These are phyloP conservation scores for Thalassophryne amazonica DNA, from an alignment of 2,797 vertebrate genomes.

Conservation along the genomic window DNA sequence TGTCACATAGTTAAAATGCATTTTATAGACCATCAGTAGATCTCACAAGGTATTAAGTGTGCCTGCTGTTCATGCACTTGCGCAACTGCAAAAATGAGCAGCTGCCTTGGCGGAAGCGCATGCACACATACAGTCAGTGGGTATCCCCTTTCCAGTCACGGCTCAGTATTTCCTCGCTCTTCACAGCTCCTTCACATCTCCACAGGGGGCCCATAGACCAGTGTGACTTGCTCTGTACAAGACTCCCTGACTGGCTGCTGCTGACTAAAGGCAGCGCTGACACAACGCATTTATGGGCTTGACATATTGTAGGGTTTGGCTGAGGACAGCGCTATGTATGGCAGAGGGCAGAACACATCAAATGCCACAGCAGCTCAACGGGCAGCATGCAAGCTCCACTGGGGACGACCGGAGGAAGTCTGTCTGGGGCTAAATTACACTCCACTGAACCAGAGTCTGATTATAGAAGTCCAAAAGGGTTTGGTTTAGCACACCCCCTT, in stretches of 20 bases:
- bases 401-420: conserved; percentile 68
- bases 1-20: not conserved
- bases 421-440: conserved; percentile 79
- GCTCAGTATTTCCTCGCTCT: conserved; percentile 63
- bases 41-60: conserved; percentile 14
- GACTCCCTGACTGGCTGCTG: conserved; percentile 65
- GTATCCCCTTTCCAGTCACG: conserved; percentile 65
- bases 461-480: conserved; percentile 77
- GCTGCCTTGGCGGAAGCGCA: conserved; percentile 6
- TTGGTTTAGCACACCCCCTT: conserved; percentile 65
- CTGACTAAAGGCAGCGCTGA: conserved; percentile 33
- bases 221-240: conserved; percentile 32
- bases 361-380: conserved; percentile 49
- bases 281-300: conserved; percentile 43
- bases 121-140: conserved; percentile 30
- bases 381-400: conserved; percentile 50
- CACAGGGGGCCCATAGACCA: conserved; percentile 60
- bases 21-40: not conserved
- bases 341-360: conserved; percentile 57
- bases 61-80: not conserved
- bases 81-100: conserved; percentile 7
- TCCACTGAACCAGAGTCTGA: conserved; percentile 75
- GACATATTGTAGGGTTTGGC: conserved; percentile 52
- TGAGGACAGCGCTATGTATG: conserved; percentile 38
- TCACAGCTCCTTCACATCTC: conserved; percentile 70